Evolutionary conservation across 2,888 invertebrate genomes (phyloP).

Genomic region (Helleia helle): DNA sequence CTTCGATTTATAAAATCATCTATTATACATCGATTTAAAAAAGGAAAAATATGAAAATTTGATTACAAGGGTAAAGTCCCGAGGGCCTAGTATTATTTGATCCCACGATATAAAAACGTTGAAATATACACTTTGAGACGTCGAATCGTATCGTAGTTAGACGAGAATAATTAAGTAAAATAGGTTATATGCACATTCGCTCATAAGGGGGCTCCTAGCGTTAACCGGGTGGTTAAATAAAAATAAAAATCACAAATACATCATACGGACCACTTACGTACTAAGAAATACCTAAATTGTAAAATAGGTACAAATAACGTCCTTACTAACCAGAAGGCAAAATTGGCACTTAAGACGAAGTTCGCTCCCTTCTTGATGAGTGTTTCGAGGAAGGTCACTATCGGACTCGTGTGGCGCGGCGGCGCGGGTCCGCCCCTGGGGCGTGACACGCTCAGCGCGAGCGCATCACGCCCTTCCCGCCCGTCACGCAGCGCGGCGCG

Average conservation of each 20-base stretch:
- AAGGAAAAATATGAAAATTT: not conserved
- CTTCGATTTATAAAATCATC: too few relatives aligned
- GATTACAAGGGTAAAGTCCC: conserved; percentile 8
- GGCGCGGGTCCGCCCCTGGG: conserved; percentile 9
- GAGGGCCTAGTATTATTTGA: conserved; percentile 64
- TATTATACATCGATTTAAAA: conserved; percentile 35
- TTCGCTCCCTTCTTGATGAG: conserved; percentile 48
- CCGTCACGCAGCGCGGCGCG: conserved; percentile 10
- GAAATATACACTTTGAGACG: conserved; percentile 22
- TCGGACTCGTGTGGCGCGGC: conserved; percentile 20
- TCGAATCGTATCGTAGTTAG: too few relatives aligned
- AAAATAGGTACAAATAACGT: conserved; percentile 70
- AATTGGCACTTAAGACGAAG: conserved; percentile 72
- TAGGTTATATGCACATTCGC: conserved; percentile 14
- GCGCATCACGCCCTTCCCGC: conserved; percentile 11
- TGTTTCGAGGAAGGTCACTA: conserved; percentile 35
- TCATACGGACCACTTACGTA: conserved; percentile 64
- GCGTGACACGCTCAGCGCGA: conserved; percentile 18
- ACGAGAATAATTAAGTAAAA: not conserved
- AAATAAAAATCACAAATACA: conserved; percentile 44
- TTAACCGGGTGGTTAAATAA: conserved; percentile 18
- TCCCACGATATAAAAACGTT: conserved; percentile 61
- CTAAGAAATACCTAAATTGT: conserved; percentile 67
- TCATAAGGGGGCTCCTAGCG: conserved; percentile 23
- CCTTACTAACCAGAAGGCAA: conserved; percentile 74